Conservation (phyloP, 2,888 invertebrate genomes). For the Cenopis cana region DNA sequence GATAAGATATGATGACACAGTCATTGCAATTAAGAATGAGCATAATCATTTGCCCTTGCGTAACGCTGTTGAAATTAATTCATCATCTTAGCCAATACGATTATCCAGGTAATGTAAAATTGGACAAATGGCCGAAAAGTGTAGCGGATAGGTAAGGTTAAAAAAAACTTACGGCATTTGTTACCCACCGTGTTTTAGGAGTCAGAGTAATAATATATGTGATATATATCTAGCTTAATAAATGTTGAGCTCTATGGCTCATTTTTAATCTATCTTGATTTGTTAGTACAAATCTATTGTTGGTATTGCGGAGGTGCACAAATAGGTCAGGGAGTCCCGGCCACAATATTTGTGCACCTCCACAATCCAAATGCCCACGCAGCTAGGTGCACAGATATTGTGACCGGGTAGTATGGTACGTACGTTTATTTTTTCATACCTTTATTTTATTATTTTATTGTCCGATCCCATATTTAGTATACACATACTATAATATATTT, state of each 20-base stretch:
- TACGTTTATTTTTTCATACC: no score
- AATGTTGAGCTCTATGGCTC: background rate
- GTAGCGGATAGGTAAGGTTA: background rate
- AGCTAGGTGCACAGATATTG: no score
- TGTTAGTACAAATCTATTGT: no score
- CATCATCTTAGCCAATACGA: background rate
- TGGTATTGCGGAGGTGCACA: no score
- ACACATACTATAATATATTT: no score
- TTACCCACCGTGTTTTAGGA: background rate
- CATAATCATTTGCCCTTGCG: conserved; percentile 37
- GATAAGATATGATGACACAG: conserved; percentile 13
- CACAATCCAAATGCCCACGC: no score
- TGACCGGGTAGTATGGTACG: no score
- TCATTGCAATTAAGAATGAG: conserved; percentile 16
- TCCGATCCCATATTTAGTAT: no score
- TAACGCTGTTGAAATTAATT: background rate
- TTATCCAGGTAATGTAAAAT: background rate
- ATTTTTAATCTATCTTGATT: background rate
- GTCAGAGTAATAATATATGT: background rate
- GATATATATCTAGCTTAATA: background rate
- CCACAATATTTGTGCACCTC: no score
- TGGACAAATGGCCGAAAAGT: no score
- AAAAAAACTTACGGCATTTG: background rate
- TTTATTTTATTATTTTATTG: no score
- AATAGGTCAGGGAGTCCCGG: no score